Evolutionary conservation across 2,797 vertebrate genomes (phyloP).

Genomic region (Molossus alvarezi): DNA sequence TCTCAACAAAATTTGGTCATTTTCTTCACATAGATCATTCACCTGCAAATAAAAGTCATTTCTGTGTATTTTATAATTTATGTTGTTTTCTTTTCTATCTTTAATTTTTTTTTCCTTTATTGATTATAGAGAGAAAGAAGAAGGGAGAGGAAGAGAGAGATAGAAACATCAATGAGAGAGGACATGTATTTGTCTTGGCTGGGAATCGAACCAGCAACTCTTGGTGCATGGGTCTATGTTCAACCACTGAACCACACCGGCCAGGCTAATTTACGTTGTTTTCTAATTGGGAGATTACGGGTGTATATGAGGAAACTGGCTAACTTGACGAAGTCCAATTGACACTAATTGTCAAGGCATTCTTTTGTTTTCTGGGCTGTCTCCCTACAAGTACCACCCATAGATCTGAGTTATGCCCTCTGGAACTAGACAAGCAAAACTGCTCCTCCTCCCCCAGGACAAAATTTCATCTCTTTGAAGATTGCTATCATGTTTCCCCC

Average conservation of each 20-base stretch:
- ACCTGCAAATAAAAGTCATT: not conserved
- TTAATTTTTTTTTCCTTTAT: no score
- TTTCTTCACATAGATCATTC: slow-evolving; percentile 2
- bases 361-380: not conserved
- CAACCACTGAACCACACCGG: no score
- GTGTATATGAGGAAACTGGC: not conserved
- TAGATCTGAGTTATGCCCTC: not conserved
- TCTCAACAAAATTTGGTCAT: slow-evolving; percentile 23
- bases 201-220: no score
- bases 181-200: no score
- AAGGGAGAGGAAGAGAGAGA: no score
- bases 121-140: no score
- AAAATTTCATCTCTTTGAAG: not conserved
- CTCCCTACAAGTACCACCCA: not conserved
- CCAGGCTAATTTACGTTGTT: not conserved
- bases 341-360: not conserved
- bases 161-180: no score
- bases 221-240: no score
- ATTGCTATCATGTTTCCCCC: not conserved
- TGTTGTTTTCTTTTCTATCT: not conserved
- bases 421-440: not conserved
- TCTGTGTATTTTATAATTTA: not conserved
- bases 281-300: not conserved
- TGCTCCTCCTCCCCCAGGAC: not conserved
- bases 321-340: no score